A percentile compares a stretch with the other conserved stretches of the same genome.
phyloP scores from a whole-genome alignment of 2,888 invertebrate species.

The Diarsia mendica region DNA sequence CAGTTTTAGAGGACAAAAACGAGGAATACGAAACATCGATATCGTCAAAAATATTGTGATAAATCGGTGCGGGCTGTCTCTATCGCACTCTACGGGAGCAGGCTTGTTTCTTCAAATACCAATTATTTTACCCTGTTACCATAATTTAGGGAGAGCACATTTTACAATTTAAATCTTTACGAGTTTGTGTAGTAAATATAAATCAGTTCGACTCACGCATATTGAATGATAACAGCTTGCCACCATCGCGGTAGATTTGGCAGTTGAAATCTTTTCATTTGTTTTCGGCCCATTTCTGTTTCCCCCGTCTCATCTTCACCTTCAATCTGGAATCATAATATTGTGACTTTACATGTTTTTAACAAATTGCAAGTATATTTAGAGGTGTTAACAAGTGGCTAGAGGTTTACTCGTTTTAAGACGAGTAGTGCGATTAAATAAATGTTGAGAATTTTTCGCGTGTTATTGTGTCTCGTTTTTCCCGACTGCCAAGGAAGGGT shows the following conservation, averaged over 20 bases:
- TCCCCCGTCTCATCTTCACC: slow-evolving; percentile 84
- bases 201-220: slow-evolving; percentile 80
- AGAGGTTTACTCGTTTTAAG: not conserved
- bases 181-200: slow-evolving; percentile 15
- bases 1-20: too few species aligned
- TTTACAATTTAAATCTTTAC: not conserved
- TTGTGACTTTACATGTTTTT: slow-evolving; percentile 11
- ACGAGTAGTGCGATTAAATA: not conserved
- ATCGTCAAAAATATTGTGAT: too few species aligned
- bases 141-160: not conserved
- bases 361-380: not conserved
- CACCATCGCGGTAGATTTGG: slow-evolving; percentile 86
- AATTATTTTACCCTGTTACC: too few species aligned
- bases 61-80: too few species aligned
- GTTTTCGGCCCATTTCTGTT: slow-evolving; percentile 83
- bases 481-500: too few species aligned
- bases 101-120: too few species aligned
- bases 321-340: slow-evolving; percentile 76
- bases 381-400: not conserved
- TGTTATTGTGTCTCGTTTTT: too few species aligned
- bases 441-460: not conserved
- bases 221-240: slow-evolving; percentile 88
- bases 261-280: slow-evolving; percentile 85
- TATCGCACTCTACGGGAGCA: too few species aligned
- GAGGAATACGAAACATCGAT: too few species aligned